Evolutionary conservation across 2,888 invertebrate species (phyloP), one percentile per base, ranked within the genome.

Genomic region (Phortica magna): DNA sequence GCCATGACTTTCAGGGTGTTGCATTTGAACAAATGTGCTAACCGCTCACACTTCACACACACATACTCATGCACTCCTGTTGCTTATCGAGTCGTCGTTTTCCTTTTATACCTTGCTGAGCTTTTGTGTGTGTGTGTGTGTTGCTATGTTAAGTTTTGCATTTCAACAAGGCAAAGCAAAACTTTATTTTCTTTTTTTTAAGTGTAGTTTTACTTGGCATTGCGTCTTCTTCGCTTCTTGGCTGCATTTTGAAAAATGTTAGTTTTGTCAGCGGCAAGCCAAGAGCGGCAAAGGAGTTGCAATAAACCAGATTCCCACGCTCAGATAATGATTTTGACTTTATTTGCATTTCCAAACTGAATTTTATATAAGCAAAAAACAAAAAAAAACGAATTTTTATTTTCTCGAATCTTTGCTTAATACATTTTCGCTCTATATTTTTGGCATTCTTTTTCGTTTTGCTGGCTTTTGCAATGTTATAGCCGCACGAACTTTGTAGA

Each of bases 251-350:
- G 48, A 70, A 55, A 71, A 71, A 71, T 48, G 19, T 71, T 55
- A 22, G 68, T 10, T 31, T 42, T 53, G 70, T 53, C 70, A 55
- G 53, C 19, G 19, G 17, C n/a, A 19, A 59, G 61, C 4, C 4
- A 7, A 22, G 6, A 14, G 61, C 22, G 22, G 59, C 19, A 22
- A 22, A 22, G 61, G 22, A 22, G 61, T 22, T 7, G 48, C 48
- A 61, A 22, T 82, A 87, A 86, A 88, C 85, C 88, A 87, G 88
- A 85, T 88, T 88, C 85, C 79, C 84, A 81, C 81, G 84, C 79
- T 79, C 78, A 82, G 88, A 85, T 85, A 88, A 85, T 85, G 87
- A 88, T 85, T 85, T 88, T 85, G 81, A 83, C 82, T 85, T 88
- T 85, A 88, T 85, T 88, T 88, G 87, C 85, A 86, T 87, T 79